phyloP scores from a whole-genome alignment of 2,113 vertebrate species.

The Zosterops japonicus region DNA sequence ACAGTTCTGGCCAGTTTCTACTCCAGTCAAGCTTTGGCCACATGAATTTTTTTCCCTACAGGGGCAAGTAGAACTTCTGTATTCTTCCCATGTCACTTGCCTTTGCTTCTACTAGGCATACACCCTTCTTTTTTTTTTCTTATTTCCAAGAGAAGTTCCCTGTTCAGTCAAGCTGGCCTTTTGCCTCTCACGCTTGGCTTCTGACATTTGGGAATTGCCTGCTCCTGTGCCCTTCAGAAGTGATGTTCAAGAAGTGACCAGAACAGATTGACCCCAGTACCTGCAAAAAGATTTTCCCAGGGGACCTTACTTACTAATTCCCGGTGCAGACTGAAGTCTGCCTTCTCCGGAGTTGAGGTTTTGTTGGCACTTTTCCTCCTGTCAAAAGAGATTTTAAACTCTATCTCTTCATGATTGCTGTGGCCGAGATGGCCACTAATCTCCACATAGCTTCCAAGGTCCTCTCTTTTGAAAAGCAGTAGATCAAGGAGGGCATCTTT shows the following conservation, averaged over 20 bases:
- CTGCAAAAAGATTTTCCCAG: background rate
- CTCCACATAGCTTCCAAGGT: background rate
- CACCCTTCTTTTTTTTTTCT: background rate
- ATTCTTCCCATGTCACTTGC: background rate
- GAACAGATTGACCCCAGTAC: background rate
- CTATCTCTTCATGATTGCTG: fast-evolving
- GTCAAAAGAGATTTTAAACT: background rate
- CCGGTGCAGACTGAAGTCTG: too few species aligned
- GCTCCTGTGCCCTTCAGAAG: background rate
- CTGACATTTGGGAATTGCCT: background rate
- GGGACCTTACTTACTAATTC: background rate
- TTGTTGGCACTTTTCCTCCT: background rate
- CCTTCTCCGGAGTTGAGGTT: background rate
- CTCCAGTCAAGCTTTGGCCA: fast-evolving
- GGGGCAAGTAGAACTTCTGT: background rate
- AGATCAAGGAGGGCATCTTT: background rate
- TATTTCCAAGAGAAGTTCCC: background rate
- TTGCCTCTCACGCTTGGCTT: fast-evolving
- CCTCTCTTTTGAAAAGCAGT: background rate
- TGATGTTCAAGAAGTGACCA: background rate
- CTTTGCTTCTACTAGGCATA: too few species aligned
- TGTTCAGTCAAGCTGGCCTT: background rate
- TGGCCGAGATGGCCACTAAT: fast-evolving
- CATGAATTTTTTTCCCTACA: background rate
- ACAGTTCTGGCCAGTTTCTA: background rate